These are phyloP conservation scores for Temnothorax curvispinosus DNA, from an alignment of 1,140 invertebrate species.

Conservation along the genomic window DNA sequence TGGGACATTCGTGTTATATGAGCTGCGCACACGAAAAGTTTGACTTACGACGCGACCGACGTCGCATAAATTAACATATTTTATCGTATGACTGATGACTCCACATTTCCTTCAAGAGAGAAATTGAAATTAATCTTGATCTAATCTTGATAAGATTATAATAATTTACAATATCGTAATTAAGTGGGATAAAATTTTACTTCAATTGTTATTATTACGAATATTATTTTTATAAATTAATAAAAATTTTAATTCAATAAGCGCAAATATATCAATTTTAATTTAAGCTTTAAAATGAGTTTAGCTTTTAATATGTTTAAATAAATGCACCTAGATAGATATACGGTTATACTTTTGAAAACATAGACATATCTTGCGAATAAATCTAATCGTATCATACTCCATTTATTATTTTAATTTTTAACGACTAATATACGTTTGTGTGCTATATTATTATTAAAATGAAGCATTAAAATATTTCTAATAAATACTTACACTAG, in stretches of 20 bases:
- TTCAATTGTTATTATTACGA: background rate
- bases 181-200: background rate
- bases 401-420: background rate
- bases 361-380: background rate
- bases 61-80: conserved; percentile 40
- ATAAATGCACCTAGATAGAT: background rate
- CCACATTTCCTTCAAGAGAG: background rate
- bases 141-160: background rate
- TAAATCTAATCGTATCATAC: background rate
- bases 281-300: background rate
- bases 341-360: background rate
- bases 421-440: background rate
- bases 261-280: background rate
- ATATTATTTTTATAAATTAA: background rate
- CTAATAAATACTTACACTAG: background rate
- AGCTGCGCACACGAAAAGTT: background rate
- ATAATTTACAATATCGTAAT: background rate
- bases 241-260: background rate
- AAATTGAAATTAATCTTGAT: background rate
- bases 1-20: background rate
- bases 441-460: background rate
- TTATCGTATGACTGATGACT: background rate
- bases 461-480: background rate
- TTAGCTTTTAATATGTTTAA: background rate
- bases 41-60: background rate